Evolutionary conservation across 2,888 invertebrate genomes (phyloP).

Genomic region (Thereva unica): DNA sequence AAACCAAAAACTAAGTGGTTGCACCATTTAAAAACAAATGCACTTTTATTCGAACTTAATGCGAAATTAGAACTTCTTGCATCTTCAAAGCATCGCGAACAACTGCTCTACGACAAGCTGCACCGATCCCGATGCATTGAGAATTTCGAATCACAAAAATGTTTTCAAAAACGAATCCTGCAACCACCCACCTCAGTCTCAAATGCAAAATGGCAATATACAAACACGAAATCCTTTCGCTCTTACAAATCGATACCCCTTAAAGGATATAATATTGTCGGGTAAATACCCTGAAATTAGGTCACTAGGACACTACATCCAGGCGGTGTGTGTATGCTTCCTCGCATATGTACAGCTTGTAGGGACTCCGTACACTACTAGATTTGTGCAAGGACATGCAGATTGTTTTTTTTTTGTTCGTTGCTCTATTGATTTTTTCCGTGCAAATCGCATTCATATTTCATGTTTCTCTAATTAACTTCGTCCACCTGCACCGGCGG

Average conservation of each 20-base stretch:
- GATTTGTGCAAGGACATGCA: too few relatives aligned
- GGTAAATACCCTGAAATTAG: slow-evolving; percentile 58
- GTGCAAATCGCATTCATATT: background rate
- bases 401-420: too few relatives aligned
- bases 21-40: background rate
- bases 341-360: too few relatives aligned
- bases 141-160: background rate
- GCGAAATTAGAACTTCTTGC: too few relatives aligned
- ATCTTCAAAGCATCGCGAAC: too few relatives aligned
- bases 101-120: too few relatives aligned
- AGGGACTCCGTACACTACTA: too few relatives aligned
- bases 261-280: slow-evolving; percentile 38
- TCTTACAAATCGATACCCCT: slow-evolving; percentile 41
- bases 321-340: too few relatives aligned
- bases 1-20: too few relatives aligned
- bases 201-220: slow-evolving; percentile 14
- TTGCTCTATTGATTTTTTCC: too few relatives aligned
- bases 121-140: too few relatives aligned
- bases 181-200: slow-evolving; percentile 12
- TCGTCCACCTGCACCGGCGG: background rate
- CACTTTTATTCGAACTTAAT: background rate
- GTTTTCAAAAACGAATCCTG: slow-evolving; percentile 2
- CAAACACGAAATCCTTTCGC: slow-evolving; percentile 37
- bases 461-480: background rate
- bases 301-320: slow-evolving; percentile 53